A percentile compares a stretch with the other conserved stretches of the same genome.
Conservation (phyloP, 2,797 vertebrate genomes). For the Microctenopoma stevenorrisi region DNA sequence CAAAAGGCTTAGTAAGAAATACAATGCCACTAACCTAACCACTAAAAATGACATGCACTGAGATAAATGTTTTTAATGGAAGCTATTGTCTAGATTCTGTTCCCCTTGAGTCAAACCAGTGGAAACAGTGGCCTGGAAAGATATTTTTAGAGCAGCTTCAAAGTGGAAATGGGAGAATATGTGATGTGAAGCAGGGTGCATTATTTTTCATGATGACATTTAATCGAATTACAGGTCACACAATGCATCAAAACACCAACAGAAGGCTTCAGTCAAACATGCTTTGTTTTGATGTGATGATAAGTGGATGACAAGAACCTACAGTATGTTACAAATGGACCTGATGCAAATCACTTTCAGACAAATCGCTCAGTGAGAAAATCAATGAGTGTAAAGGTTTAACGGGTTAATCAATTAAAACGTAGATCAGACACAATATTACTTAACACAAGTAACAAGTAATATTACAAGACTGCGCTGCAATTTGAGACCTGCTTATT, state of each 20-base stretch:
- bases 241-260: not conserved
- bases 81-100: not conserved
- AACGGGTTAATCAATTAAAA: too few relatives aligned
- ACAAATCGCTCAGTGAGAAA: slow-evolving; percentile 28
- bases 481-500: not conserved
- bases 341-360: slow-evolving; percentile 12
- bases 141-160: slow-evolving; percentile 38
- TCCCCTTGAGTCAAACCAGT: slow-evolving; percentile 3
- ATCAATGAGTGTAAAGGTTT: slow-evolving; percentile 23
- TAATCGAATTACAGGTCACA: not conserved
- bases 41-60: not conserved
- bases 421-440: too few relatives aligned
- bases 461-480: not conserved
- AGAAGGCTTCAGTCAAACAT: not conserved
- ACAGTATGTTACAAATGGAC: not conserved
- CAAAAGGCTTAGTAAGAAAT: not conserved
- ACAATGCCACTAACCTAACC: not conserved
- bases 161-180: slow-evolving; percentile 16
- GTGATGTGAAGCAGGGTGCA: not conserved
- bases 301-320: not conserved
- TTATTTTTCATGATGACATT: not conserved
- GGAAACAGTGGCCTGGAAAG: slow-evolving; percentile 12
- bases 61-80: not conserved
- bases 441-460: too few relatives aligned
- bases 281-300: not conserved